phyloP scores from a whole-genome alignment of 2,797 vertebrate species.

The Anguilla obscura region DNA sequence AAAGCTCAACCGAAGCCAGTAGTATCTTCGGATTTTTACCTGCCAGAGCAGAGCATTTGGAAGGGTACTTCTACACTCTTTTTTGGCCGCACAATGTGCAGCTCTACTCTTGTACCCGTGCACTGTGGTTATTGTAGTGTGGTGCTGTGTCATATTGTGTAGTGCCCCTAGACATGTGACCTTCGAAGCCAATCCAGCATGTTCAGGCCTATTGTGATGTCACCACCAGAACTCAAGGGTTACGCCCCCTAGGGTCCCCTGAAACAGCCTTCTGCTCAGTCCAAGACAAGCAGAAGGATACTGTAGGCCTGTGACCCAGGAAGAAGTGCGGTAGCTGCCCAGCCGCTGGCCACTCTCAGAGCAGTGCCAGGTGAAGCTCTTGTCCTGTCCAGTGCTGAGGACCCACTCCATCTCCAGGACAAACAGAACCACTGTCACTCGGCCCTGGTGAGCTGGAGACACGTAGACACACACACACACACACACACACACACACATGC shows the following conservation, averaged over 20 bases:
- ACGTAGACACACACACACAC: conserved; percentile 17
- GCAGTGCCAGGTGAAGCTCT: conserved; percentile 93
- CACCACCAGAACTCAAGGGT: neutral
- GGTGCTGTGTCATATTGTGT: neutral
- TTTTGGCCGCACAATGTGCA: neutral
- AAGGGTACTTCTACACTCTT: no score
- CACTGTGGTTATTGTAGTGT: neutral
- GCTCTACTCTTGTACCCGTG: neutral
- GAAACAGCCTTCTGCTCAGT: neutral
- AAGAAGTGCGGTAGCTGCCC: conserved; percentile 84
- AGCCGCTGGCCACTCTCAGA: conserved; percentile 91
- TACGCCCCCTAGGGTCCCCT: neutral
- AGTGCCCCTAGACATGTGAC: neutral
- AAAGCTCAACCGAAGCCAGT: neutral
- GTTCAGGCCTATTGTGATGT: neutral
- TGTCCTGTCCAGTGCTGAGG: conserved; percentile 93
- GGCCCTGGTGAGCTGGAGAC: conserved; percentile 86
- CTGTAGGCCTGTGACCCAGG: conserved; percentile 92
- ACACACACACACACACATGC: conserved; percentile 29
- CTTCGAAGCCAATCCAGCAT: neutral
- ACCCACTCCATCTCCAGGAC: conserved; percentile 99
- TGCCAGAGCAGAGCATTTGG: neutral
- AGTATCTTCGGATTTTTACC: neutral
- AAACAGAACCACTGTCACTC: conserved; percentile 90
- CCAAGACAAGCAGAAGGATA: conserved; percentile 78